phyloP scores from a whole-genome alignment of 92 coral and sea anemone genomes.

The Diadumene lineata region DNA sequence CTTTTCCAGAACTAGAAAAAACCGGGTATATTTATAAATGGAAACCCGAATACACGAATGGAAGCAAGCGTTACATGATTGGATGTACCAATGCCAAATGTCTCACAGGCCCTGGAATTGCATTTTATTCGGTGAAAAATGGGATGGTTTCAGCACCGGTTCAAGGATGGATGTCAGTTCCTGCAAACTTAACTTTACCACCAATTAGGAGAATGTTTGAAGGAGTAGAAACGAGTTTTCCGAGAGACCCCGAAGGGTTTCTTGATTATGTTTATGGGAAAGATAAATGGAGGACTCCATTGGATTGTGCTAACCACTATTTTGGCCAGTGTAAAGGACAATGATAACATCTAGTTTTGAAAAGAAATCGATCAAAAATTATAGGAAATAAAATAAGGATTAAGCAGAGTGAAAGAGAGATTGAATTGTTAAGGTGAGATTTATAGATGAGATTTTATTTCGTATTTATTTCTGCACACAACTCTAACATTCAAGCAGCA shows the following conservation, averaged over 20 bases:
- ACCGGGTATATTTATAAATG: slow-evolving; percentile 37
- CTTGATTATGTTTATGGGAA: slow-evolving; percentile 36
- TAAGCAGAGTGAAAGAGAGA: too few relatives aligned
- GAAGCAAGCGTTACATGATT: slow-evolving; percentile 27
- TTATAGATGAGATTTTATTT: too few relatives aligned
- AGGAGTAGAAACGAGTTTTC: slow-evolving; percentile 36
- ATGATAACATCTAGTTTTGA: too few relatives aligned
- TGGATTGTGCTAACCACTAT: background rate
- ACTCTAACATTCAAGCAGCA: too few relatives aligned
- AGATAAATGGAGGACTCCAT: slow-evolving; percentile 31
- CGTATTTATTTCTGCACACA: too few relatives aligned
- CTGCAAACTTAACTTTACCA: slow-evolving; percentile 19
- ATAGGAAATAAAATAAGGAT: too few relatives aligned
- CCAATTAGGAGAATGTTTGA: slow-evolving; percentile 29
- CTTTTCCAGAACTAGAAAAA: slow-evolving; percentile 29
- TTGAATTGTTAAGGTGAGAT: too few relatives aligned
- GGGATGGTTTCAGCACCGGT: slow-evolving; percentile 13
- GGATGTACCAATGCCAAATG: slow-evolving; percentile 29
- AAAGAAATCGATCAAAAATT: too few relatives aligned
- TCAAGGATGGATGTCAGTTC: background rate
- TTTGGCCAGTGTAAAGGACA: background rate
- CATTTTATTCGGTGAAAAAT: slow-evolving; percentile 15
- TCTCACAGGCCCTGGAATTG: slow-evolving; percentile 38
- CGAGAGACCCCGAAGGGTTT: slow-evolving; percentile 27
- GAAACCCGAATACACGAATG: slow-evolving; percentile 12